These are phyloP conservation scores for Listrodromus nycthemerus DNA, from an alignment of 2,888 invertebrate species.

Conservation along the genomic window DNA sequence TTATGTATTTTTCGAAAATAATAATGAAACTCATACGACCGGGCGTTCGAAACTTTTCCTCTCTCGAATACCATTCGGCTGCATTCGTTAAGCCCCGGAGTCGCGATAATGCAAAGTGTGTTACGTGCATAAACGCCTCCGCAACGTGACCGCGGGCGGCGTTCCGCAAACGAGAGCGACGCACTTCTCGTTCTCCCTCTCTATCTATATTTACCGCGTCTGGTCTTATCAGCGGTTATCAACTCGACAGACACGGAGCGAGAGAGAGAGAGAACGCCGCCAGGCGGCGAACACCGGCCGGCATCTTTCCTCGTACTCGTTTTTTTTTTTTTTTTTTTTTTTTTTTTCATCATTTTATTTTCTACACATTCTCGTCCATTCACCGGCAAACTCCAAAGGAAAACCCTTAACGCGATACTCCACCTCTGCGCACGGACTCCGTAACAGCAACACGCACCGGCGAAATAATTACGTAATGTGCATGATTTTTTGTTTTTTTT, in stretches of 20 bases:
- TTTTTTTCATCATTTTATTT: conserved; percentile 5
- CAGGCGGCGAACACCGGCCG: conserved; percentile 21
- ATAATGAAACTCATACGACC: background rate
- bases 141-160: conserved; percentile 43
- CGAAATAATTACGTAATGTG: background rate
- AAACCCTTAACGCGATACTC: background rate
- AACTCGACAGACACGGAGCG: conserved; percentile 68
- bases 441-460: background rate
- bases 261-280: background rate
- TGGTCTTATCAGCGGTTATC: conserved; percentile 77
- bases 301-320: conserved; percentile 9
- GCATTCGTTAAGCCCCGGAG: conserved; percentile 5
- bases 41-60: conserved; percentile 10
- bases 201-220: conserved; percentile 74
- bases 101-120: conserved; percentile 29
- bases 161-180: conserved; percentile 39
- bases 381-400: background rate
- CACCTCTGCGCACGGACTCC: background rate
- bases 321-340: background rate
- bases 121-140: conserved; percentile 50
- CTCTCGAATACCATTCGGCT: conserved; percentile 30
- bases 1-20: background rate
- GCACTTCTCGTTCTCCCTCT: conserved; percentile 44
- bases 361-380: conserved; percentile 1
- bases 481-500: background rate